Percentiles rank a stretch among this genome's conserved stretches.
Conservation (phyloP, 2,797 vertebrate species). For the Eulemur rubriventer region DNA sequence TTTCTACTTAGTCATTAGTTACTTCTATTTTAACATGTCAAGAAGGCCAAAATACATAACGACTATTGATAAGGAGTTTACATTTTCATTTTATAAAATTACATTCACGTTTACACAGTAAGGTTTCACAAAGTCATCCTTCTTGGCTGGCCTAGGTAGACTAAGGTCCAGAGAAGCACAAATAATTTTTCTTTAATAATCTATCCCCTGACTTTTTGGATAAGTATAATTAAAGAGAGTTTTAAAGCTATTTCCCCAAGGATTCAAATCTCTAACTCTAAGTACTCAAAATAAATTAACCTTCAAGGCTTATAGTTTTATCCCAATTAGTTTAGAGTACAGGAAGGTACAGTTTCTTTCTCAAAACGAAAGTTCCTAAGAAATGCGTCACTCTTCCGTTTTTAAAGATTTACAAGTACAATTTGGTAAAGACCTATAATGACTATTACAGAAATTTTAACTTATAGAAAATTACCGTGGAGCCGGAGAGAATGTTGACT, state of each 20-base stretch:
- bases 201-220: background rate
- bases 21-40: conserved; percentile 35
- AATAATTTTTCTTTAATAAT: background rate
- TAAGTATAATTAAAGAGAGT: background rate
- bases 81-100: conserved; percentile 43
- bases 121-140: background rate
- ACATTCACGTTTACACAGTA: background rate
- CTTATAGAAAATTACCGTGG: conserved; percentile 83
- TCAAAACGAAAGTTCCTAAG: conserved; percentile 27
- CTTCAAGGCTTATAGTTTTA: background rate
- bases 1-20: conserved; percentile 15
- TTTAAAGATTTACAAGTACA: background rate
- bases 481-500: conserved; percentile 82
- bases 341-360: conserved; percentile 14
- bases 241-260: background rate
- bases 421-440: background rate
- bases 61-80: background rate
- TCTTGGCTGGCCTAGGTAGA: background rate
- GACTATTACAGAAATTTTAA: conserved; percentile 36
- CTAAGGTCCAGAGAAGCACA: background rate
- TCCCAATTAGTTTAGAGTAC: background rate
- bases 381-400: conserved; percentile 13
- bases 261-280: background rate
- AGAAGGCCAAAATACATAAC: conserved; percentile 30
- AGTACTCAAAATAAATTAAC: background rate